Base-by-base conservation (phyloP, 2,113 vertebrate genomes). In the Megaceryle maxima region DNA sequence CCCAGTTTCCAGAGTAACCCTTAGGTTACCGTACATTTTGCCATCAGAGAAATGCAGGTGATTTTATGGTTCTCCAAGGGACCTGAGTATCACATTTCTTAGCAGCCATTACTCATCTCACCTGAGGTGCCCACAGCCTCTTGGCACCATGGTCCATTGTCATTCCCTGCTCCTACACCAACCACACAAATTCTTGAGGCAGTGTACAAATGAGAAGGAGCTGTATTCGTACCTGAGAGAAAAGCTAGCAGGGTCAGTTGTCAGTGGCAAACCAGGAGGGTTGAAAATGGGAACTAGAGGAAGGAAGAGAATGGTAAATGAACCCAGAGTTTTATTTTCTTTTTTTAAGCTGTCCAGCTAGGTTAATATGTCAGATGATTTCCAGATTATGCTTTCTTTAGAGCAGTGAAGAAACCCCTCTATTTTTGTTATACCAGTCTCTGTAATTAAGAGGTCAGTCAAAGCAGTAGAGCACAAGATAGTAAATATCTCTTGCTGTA, bases 391-490 rank as follows among this genome's bases (percentile, higher is more conserved):
- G 24, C 43, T 89, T 86, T 44, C 67, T 83, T 64, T 56, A 59
- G 16, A 70, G 35, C 22, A 66, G 14, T n/a, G 31, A 70, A 73
- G 28, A 74, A 88, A 91, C 13, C 19, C 39, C 62, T 67, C 51
- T 78, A 11, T 64, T 60, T 88, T 74, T 89, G 50, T 64, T 44
- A 43, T 78, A 69, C 59, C 10, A 14, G 21, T 25, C 56, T 28
- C 25, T 46, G 39, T 69, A 94, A 89, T 92, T 80, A 92, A 79
- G 84, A 92, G 78, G 67, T 83, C 77, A 46, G 28, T 90, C 44
- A 62, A 57, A 76, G 73, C 43, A 72, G 62, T 17, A 67, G 56
- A 79, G 51, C 62, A 51, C 35, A 62, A 83, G 78, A 83, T 64
- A 83, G 67, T 59, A 78, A 92, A 84, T 78, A 53, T 51, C 62